Percentiles rank a stretch among this genome's conserved stretches.
These are phyloP conservation scores for Crocallis elinguaria DNA, from an alignment of 2,888 invertebrate genomes.

Conservation along the genomic window DNA sequence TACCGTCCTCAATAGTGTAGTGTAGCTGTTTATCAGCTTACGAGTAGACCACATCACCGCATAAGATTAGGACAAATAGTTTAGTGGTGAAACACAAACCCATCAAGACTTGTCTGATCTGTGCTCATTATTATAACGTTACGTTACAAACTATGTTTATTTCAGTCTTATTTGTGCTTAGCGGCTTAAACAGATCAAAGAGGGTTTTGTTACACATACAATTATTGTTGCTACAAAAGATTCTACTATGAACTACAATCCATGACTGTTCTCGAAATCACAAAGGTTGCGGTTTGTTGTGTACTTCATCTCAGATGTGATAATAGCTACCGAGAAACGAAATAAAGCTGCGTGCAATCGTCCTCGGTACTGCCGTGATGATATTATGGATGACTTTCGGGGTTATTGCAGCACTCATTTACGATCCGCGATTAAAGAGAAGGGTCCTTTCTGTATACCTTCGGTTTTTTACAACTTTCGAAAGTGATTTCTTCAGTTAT, in stretches of 20 bases:
- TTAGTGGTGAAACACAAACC: too few species aligned
- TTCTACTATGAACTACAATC: not conserved
- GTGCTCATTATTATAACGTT: too few species aligned
- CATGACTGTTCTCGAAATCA: constrained; percentile 10
- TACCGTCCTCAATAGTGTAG: too few species aligned
- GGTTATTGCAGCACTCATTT: constrained; percentile 54
- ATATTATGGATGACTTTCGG: constrained; percentile 47
- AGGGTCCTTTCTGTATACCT: constrained; percentile 51
- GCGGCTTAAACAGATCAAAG: too few species aligned
- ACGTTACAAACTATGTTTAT: too few species aligned
- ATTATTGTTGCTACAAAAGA: too few species aligned
- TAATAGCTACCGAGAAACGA: constrained; percentile 22
- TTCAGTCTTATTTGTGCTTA: too few species aligned
- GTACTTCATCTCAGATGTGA: constrained; percentile 14
- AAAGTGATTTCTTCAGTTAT: constrained; percentile 69
- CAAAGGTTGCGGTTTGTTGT: constrained; percentile 22
- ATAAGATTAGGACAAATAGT: too few species aligned
- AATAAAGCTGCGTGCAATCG: constrained; percentile 18
- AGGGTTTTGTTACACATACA: too few species aligned
- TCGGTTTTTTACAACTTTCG: constrained; percentile 70
- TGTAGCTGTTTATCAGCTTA: too few species aligned
- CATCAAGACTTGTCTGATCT: too few species aligned
- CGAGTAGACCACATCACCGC: too few species aligned
- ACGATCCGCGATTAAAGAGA: constrained; percentile 55
- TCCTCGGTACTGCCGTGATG: constrained; percentile 27